Conservation (phyloP, 2,113 vertebrate genomes). For the Hipposideros armiger region DNA sequence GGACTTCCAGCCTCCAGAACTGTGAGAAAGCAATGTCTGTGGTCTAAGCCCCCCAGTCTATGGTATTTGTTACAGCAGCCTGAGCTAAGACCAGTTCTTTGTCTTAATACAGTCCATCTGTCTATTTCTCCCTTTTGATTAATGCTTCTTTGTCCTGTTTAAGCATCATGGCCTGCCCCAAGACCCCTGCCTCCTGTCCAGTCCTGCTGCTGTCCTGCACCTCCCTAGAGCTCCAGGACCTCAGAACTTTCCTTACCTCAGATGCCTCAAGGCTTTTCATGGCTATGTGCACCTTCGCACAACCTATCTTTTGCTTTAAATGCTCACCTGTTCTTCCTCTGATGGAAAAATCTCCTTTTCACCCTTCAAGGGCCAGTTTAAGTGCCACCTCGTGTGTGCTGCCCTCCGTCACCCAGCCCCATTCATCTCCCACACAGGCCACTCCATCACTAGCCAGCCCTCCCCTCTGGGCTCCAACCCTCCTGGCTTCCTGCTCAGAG, state of each 20-base stretch:
- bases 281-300: background rate
- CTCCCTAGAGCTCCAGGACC: rapidly evolving
- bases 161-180: too few species aligned
- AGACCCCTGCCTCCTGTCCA: background rate
- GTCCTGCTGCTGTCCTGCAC: background rate
- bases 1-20: background rate
- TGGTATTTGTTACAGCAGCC: background rate
- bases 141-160: background rate
- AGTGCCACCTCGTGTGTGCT: too few species aligned
- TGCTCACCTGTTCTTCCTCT: background rate
- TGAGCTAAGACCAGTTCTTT: background rate
- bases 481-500: background rate
- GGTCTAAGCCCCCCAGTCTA: background rate
- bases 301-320: background rate
- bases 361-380: background rate
- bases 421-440: background rate
- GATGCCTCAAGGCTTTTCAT: background rate
- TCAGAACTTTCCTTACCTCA: background rate
- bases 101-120: background rate
- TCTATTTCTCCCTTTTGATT: background rate
- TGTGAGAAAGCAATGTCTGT: background rate
- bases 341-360: background rate
- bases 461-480: background rate
- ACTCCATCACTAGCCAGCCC: background rate
- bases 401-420: background rate